Conservation (phyloP, 2,113 vertebrate genomes). For the Leucopsar rothschildi region DNA sequence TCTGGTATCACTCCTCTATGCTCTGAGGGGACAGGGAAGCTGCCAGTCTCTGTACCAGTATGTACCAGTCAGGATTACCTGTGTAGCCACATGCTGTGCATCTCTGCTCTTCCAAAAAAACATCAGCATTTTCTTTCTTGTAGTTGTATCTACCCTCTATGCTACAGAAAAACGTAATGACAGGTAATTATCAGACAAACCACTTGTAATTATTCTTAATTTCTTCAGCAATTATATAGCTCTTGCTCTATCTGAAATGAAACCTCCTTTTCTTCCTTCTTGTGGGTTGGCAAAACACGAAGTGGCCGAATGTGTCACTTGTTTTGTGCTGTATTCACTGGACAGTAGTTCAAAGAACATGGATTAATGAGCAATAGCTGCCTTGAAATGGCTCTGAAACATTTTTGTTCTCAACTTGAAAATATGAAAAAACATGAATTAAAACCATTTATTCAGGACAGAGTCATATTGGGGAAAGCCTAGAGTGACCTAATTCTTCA, state of each 20-base stretch:
- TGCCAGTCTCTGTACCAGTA: not conserved
- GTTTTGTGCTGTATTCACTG: not conserved
- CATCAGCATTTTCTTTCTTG: not conserved
- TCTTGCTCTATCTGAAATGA: constrained; percentile 22
- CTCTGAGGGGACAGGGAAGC: not conserved
- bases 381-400: not conserved
- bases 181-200: constrained; percentile 33
- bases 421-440: not conserved
- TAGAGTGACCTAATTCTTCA: not conserved
- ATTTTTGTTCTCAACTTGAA: not conserved
- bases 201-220: constrained; percentile 21
- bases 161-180: not conserved
- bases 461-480: not conserved
- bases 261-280: constrained; percentile 14
- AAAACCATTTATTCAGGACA: not conserved
- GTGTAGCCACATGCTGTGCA: not conserved
- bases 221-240: not conserved
- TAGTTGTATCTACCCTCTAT: not conserved
- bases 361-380: constrained; percentile 18
- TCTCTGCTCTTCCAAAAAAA: not conserved
- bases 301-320: constrained; percentile 11
- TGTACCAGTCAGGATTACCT: not conserved
- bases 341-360: constrained; percentile 13
- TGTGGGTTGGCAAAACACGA: not conserved
- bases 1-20: not conserved